Conservation (phyloP, 2,797 vertebrate genomes). For the Moxostoma hubbsi region DNA sequence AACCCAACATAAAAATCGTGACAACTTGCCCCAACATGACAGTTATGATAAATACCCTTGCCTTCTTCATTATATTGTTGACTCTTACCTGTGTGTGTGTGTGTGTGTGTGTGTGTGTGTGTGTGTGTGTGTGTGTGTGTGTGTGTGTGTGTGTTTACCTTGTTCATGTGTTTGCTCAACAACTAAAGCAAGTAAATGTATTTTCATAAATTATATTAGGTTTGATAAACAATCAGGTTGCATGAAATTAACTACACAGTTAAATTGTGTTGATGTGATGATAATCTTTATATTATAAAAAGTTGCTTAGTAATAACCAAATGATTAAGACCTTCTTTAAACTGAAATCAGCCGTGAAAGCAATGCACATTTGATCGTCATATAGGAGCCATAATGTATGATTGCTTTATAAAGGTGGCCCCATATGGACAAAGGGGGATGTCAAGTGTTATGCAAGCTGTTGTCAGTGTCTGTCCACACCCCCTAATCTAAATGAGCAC, state of each 20-base stretch:
- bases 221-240: background rate
- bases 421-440: conserved; percentile 24
- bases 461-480: conserved; percentile 4
- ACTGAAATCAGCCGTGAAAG: background rate
- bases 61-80: background rate
- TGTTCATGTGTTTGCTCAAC: background rate
- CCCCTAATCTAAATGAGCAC: background rate
- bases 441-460: conserved; percentile 16
- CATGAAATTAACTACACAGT: too few species aligned
- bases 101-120: too few species aligned
- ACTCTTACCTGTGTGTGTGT: background rate
- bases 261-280: background rate
- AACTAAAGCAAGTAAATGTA: background rate
- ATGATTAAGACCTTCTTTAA: background rate
- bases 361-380: background rate
- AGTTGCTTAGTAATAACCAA: background rate
- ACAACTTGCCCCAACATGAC: background rate
- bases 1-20: background rate
- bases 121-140: too few species aligned
- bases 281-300: too few species aligned
- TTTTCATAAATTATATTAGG: background rate
- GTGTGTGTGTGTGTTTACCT: too few species aligned
- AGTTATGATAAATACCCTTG: too few species aligned
- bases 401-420: background rate
- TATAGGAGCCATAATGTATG: background rate